phyloP scores from a whole-genome alignment of 2,113 vertebrate genomes.

The Acrocephalus kingi region DNA sequence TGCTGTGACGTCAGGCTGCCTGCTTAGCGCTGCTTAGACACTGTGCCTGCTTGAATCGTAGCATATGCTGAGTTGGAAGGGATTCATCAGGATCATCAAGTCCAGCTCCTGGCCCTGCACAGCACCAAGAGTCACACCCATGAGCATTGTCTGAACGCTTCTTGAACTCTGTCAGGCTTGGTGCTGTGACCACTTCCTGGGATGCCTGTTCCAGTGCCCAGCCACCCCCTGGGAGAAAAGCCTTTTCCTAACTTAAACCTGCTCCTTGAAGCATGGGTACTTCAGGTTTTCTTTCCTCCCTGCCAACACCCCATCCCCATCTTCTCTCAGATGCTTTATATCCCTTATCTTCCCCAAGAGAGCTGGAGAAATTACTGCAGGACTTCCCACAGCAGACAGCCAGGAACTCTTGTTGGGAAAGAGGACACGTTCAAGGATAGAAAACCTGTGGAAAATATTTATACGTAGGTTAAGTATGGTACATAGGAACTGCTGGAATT shows the following conservation, averaged over 20 bases:
- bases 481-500: background rate
- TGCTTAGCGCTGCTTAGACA: background rate
- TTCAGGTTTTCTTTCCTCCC: background rate
- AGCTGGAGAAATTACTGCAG: background rate
- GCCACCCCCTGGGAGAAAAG: background rate
- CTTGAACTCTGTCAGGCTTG: background rate
- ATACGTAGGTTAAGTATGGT: background rate
- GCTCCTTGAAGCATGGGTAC: background rate
- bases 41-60: background rate
- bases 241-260: background rate
- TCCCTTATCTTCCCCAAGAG: background rate
- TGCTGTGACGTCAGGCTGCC: background rate
- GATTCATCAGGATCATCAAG: background rate
- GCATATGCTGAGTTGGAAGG: background rate
- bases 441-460: background rate
- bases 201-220: background rate
- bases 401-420: accelerated
- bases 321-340: background rate
- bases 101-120: background rate
- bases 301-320: background rate
- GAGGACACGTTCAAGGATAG: background rate
- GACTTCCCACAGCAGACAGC: background rate
- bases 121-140: background rate
- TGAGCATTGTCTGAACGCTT: background rate
- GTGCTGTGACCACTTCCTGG: background rate